Evolutionary conservation across 2,888 invertebrate species (phyloP), one percentile per base, ranked within the genome.

Genomic region (Xestobium rufovillosum): DNA sequence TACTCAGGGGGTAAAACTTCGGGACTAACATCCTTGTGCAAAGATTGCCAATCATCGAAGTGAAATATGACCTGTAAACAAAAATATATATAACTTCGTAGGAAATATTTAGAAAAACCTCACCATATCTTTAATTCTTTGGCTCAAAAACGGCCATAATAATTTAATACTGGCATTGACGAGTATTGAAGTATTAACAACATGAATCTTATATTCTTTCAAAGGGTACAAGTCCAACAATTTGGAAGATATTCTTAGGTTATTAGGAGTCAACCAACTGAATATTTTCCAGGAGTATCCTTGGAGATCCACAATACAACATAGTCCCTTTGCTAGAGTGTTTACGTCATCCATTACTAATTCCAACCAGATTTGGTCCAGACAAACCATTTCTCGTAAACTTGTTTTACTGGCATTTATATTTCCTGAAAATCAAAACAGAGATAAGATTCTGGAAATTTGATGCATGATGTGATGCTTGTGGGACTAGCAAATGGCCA

Each of bases 1-100:
- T 82, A 83, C 44, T 63, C 66, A 46, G 63, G 61, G 6, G 75
- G 74, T 41, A 75, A 55, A 43, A 61, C 60, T 25, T 65, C 61
- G 3, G 69, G 69, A 26, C 65, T 60, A 9, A 75, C 61, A 51
- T 69, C 65, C 36, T 66, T 53, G 44, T 75, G 71, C 2, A 75
- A 56, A 4, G 71, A 68, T 36, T 64, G 58, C 61, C 69, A 64
- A 47, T 74, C 61, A 16, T 59, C 57, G 13, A 70, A 73, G 49
- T 75, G 75, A 49, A 75, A 73, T 49, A 66, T 68, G 28, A 74
- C 61, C 63, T 70, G 31, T 40, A 53, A 57, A 19, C 6, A 19
- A 6, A 19, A 19, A 19, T 8, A 19, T n/a, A n/a, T n/a, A n/a
- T n/a, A n/a, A n/a, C n/a, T n/a, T n/a, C n/a, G n/a, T n/a, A n/a